These are phyloP conservation scores for Erythrolamprus reginae DNA, from an alignment of 2,113 vertebrate genomes.

Conservation along the genomic window DNA sequence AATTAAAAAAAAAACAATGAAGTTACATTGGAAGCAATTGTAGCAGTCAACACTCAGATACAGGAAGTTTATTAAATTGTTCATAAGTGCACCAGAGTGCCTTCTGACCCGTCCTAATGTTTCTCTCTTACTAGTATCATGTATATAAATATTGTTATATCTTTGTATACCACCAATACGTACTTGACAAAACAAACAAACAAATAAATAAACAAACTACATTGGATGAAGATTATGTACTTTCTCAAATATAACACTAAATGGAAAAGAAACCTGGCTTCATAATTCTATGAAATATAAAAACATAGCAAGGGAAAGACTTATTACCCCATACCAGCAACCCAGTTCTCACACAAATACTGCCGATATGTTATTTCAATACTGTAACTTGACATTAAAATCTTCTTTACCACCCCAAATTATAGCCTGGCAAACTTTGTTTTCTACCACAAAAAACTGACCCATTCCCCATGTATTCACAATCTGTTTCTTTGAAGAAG, in stretches of 20 bases:
- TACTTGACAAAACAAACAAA: no score
- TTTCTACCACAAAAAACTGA: neutral
- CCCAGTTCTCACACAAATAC: neutral
- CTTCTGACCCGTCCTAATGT: no score
- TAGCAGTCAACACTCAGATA: neutral
- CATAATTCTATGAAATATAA: neutral
- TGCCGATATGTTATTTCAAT: neutral
- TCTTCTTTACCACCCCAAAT: neutral
- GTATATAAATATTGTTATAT: no score
- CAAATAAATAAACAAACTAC: no score
- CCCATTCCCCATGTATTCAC: neutral
- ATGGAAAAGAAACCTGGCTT: neutral
- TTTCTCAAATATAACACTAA: neutral
- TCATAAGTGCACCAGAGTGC: no score
- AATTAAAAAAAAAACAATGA: constrained; percentile 29
- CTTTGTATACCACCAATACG: no score
- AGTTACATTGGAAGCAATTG: neutral
- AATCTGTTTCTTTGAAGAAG: neutral
- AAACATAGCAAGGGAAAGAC: neutral
- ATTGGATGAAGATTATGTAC: neutral
- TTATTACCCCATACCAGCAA: neutral
- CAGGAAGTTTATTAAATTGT: neutral
- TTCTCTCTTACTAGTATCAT: no score
- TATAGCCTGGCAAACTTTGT: neutral
- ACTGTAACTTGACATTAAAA: neutral